Base-by-base conservation (phyloP, 2,888 invertebrate genomes). In the Uloborus plumipes region DNA sequence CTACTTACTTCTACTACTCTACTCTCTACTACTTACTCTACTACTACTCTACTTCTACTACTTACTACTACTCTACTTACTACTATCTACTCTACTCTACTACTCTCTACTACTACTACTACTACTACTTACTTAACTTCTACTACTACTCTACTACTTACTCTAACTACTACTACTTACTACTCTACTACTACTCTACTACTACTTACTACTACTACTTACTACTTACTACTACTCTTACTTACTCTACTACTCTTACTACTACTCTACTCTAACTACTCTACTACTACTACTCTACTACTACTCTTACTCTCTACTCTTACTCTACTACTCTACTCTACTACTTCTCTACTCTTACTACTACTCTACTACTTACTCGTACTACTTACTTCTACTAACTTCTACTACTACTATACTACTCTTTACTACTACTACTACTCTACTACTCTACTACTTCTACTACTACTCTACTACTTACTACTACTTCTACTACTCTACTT, bases 291-390 rank as follows among this genome's bases (percentile, higher is more conserved):
- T 50, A 50, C 51, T 50, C 15, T 15, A 13, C 51, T 50, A 50
- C 51, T 50, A 13, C 51, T 50, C 11, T 15, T 50, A 50, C 51
- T 50, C 15, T 13, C 51, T 50, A 50, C 51, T 50, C 15, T 50
- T 13, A 11, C 15, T 13, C 51, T 50, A 11, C 15, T 13, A 11
- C 15, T 50, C 51, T 50, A 13, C 11, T 15, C 15, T 50, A 50
- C 51, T 50, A 50, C 51, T 50, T 50, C 51, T 50, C 51, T 50
- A 50, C 51, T 50, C 51, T 50, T 50, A 50, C 51, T 50, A 50
- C 51, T 50, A 11, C 15, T 13, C 51, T 50, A 50, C 51, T 50
- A 13, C 51, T 50, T 50, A 50, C 51, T 50, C 15, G 13, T 50
- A 13, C 51, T 50, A 50, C 51, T 50, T n/a, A n/a, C n/a, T n/a